Base-by-base conservation (phyloP, 2,113 vertebrate species). In the Phyllopteryx taeniolatus region DNA sequence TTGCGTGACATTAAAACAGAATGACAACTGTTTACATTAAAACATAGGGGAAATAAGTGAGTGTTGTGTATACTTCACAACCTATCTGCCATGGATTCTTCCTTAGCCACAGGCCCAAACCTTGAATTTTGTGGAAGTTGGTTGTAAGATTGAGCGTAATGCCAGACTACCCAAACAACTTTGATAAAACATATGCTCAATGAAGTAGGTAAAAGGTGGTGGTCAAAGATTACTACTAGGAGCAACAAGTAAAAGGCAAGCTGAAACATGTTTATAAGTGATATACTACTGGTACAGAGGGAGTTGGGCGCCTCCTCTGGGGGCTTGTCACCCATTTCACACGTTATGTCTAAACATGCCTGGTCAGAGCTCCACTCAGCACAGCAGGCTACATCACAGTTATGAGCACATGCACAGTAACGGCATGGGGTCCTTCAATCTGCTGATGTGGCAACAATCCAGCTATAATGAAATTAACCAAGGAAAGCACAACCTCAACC, bases 291-390 rank as follows among this genome's bases (percentile, higher is more conserved):
- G 94, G 75, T 71, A 79, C 74, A 67, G 61, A 54, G 74, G 91
- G 75, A 85, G 83, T 73, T 74, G 74, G 78, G 76, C n/a, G 57
- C 62, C 62, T 91, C 84, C 88, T 89, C 92, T 90, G 81, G 85
- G 77, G 84, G 79, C 15, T 71, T 6, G 47, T 70, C 49, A 20
- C 75, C 84, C 76, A 75, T 76, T 86, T 90, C 71, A 63, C 74
- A 90, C 92, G 93, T 87, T 93, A 89, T 88, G 92, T 87, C 89
- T 73, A 87, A 94, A 93, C 96, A 96, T 93, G 95, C 88, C 95
- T 83, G 90, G 90, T 87, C 93, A 90, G 87, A 77, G 93, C 73
- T 85, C 78, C 90, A 82, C 90, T 92, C 90, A 74, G 79, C 88
- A 86, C 86, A 87, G 88, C 85, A 80, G 80, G 86, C 56, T 22